phyloP scores from a whole-genome alignment of 35 echinoderm and acorn worm genomes.

The Amphiura filiformis region DNA sequence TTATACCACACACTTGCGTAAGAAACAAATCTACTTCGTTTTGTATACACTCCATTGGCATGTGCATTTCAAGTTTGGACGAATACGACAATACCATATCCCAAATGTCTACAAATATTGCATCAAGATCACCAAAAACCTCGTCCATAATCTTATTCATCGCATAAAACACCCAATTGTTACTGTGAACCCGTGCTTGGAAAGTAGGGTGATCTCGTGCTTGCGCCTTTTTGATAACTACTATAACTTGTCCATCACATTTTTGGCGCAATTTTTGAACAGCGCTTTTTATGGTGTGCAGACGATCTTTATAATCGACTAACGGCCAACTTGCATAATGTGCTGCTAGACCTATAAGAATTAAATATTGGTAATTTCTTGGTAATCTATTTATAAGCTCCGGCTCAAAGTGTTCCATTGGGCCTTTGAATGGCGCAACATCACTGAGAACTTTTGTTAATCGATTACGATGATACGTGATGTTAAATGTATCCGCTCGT shows the following conservation, averaged over 20 bases:
- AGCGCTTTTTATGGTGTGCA: not conserved
- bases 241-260: not conserved
- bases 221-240: not conserved
- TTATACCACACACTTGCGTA: not conserved
- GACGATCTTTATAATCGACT: not conserved
- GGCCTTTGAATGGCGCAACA: not conserved
- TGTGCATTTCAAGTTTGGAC: not conserved
- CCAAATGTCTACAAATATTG: not conserved
- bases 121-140: not conserved
- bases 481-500: not conserved
- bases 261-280: not conserved
- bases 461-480: not conserved
- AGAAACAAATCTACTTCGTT: not conserved
- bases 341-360: not conserved
- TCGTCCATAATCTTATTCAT: not conserved
- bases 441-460: not conserved
- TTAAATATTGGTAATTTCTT: not conserved
- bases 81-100: not conserved
- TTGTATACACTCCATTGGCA: not conserved
- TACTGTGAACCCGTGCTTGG: not conserved
- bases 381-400: not conserved
- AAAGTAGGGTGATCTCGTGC: not conserved
- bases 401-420: not conserved
- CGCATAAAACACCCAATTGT: not conserved
- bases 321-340: not conserved